A percentile compares a stretch with the other conserved stretches of the same genome.
Evolutionary conservation across 2,888 invertebrate species (phyloP).

Genomic region (Ennomos fuscantarius): DNA sequence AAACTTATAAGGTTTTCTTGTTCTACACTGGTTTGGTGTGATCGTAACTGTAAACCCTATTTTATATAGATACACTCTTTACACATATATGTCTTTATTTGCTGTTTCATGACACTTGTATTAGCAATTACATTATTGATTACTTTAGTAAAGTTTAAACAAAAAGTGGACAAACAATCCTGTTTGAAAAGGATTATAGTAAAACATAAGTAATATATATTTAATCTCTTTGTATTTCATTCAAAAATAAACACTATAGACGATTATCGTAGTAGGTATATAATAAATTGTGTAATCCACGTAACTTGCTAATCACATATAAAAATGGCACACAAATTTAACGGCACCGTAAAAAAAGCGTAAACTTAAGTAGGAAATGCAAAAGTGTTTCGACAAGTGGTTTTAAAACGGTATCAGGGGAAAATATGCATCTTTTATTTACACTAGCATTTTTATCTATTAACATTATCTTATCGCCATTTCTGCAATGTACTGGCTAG

Average conservation of each 20-base stretch:
- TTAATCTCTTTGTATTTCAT: too few relatives aligned
- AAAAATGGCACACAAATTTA: slow-evolving; percentile 17
- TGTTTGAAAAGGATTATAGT: too few relatives aligned
- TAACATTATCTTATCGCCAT: slow-evolving; percentile 75
- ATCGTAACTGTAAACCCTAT: slow-evolving; percentile 48
- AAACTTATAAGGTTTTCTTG: slow-evolving; percentile 65
- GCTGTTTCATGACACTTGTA: slow-evolving; percentile 34
- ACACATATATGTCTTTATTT: slow-evolving; percentile 46
- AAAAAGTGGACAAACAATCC: neutral
- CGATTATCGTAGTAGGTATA: too few relatives aligned
- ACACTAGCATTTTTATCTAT: slow-evolving; percentile 72
- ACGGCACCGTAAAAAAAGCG: slow-evolving; percentile 16
- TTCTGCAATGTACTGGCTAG: slow-evolving; percentile 72
- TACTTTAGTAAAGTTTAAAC: slow-evolving; percentile 27
- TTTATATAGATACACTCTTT: slow-evolving; percentile 47
- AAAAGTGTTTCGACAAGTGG: slow-evolving; percentile 53
- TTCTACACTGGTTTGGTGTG: slow-evolving; percentile 51
- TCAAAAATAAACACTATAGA: too few relatives aligned
- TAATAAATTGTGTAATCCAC: too few relatives aligned
- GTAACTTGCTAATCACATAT: too few relatives aligned
- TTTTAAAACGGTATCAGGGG: slow-evolving; percentile 57
- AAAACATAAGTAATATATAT: too few relatives aligned
- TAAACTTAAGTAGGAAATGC: slow-evolving; percentile 45
- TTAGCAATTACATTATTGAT: slow-evolving; percentile 39
- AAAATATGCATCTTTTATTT: slow-evolving; percentile 81